A percentile compares a stretch with the other conserved stretches of the same genome.
Evolutionary conservation across 2,113 vertebrate species (phyloP).

Genomic region (Thalassoma bifasciatum): DNA sequence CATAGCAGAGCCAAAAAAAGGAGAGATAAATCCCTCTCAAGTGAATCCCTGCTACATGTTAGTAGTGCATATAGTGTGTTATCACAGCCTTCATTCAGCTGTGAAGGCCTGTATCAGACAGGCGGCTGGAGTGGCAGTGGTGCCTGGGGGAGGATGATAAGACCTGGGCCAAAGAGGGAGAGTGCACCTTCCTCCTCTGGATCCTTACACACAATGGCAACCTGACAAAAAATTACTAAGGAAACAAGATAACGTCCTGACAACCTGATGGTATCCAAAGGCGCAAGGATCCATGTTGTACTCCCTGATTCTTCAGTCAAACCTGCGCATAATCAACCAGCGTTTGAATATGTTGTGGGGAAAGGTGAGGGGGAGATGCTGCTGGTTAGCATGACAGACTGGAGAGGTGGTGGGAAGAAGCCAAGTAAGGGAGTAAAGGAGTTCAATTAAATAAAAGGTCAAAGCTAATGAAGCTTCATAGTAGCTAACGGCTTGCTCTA

Average conservation of each 20-base stretch:
- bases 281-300: conserved; percentile 3
- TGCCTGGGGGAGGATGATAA: conserved; percentile 71
- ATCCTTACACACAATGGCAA: conserved; percentile 58
- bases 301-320: not conserved
- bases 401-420: conserved; percentile 28
- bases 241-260: conserved; percentile 71
- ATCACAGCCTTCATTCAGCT: conserved; percentile 57
- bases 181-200: conserved; percentile 28
- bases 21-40: conserved; percentile 63
- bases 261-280: conserved; percentile 48
- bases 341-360: not conserved
- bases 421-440: conserved; percentile 22
- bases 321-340: not conserved
- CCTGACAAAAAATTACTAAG: conserved; percentile 67
- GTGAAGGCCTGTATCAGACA: conserved; percentile 56
- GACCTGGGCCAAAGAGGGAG: conserved; percentile 59
- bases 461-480: conserved; percentile 74
- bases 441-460: conserved; percentile 79
- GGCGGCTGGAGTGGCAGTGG: conserved; percentile 58
- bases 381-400: conserved; percentile 32
- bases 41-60: conserved; percentile 58
- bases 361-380: not conserved
- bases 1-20: conserved; percentile 37
- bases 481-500: conserved; percentile 61
- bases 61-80: conserved; percentile 46